Conservation (phyloP, 1,140 invertebrate genomes). For the Wasmannia auropunctata region DNA sequence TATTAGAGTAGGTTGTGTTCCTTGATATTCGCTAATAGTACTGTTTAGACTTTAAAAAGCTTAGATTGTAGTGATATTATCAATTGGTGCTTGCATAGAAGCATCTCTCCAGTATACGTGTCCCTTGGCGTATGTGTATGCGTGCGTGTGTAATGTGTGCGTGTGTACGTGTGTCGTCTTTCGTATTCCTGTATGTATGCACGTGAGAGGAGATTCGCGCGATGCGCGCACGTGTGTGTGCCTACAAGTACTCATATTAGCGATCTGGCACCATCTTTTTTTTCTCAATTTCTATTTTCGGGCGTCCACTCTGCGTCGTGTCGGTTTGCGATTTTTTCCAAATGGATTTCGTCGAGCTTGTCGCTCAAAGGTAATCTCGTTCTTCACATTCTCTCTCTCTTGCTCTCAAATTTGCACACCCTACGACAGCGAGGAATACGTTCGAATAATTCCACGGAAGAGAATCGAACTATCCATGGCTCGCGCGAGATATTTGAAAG, state of each 20-base stretch:
- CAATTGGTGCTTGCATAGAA: constrained; percentile 81
- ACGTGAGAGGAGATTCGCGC: constrained; percentile 5
- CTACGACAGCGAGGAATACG: constrained; percentile 9
- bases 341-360: constrained; percentile 27
- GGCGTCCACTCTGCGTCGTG: constrained; percentile 31
- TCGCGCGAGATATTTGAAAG: constrained; percentile 6
- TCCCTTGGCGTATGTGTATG: constrained; percentile 15
- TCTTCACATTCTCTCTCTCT: background rate
- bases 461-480: constrained; percentile 14
- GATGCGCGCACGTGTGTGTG: constrained; percentile 36
- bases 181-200: constrained; percentile 39
- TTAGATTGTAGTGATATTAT: constrained; percentile 84
- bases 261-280: constrained; percentile 21
- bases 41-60: constrained; percentile 81
- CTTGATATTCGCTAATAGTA: constrained; percentile 74
- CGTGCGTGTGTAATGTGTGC: background rate
- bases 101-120: constrained; percentile 72
- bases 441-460: constrained; percentile 45
- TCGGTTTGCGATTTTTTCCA: constrained; percentile 46
- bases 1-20: constrained; percentile 66
- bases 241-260: constrained; percentile 45
- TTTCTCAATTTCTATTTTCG: constrained; percentile 37
- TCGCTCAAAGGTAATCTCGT: constrained; percentile 14
- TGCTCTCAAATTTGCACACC: background rate
- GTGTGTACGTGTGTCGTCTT: background rate